Percentiles rank a stretch among this genome's conserved stretches.
These are phyloP conservation scores for Squalus acanthias DNA, from an alignment of 2,797 vertebrate species.

Conservation along the genomic window DNA sequence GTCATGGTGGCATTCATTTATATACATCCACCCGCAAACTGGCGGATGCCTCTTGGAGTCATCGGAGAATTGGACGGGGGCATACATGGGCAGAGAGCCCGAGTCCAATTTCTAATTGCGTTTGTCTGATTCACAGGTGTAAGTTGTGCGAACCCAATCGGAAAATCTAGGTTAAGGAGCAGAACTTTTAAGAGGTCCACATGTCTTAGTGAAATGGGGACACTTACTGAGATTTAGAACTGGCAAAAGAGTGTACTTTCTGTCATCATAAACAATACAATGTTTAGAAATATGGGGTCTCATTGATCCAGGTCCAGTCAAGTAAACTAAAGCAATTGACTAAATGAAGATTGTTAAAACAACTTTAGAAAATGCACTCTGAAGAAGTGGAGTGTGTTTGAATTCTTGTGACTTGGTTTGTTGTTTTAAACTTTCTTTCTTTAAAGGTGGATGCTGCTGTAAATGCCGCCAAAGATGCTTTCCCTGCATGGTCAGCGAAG, in stretches of 20 bases:
- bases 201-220: not conserved
- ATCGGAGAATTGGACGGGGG: not conserved
- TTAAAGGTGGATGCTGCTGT: constrained; percentile 80
- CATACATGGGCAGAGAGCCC: not conserved
- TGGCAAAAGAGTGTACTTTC: not conserved
- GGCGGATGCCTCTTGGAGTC: not conserved
- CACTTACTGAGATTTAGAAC: too few species aligned
- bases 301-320: not conserved
- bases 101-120: not conserved
- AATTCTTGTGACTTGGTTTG: constrained; percentile 11
- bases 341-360: not conserved
- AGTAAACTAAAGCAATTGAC: not conserved
- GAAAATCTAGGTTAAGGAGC: not conserved
- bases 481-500: constrained; percentile 75
- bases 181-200: too few species aligned
- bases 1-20: not conserved
- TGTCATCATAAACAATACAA: too few species aligned
- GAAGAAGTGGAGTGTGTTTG: not conserved
- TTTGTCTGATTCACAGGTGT: not conserved
- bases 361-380: not conserved
- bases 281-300: not conserved
- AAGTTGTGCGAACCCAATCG: not conserved
- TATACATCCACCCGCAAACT: not conserved
- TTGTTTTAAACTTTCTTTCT: constrained; percentile 31
- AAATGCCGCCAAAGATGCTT: constrained; percentile 75